These are phyloP conservation scores for Amiota communis DNA, from an alignment of 2,888 invertebrate genomes.

Conservation along the genomic window DNA sequence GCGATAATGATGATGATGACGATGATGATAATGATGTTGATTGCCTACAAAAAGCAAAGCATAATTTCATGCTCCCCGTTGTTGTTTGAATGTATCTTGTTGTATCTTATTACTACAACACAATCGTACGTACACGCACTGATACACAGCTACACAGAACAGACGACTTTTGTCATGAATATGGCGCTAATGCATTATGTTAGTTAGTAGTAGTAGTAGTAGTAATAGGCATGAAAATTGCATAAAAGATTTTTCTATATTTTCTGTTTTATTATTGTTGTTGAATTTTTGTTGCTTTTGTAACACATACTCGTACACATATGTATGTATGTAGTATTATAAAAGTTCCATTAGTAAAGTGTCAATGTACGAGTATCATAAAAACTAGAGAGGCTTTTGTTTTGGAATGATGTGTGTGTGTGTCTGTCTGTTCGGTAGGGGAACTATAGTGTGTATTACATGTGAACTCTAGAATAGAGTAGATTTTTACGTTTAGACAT, in stretches of 20 bases:
- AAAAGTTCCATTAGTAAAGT: conserved; percentile 29
- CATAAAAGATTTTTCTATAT: conserved; percentile 18
- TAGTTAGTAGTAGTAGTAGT: background rate
- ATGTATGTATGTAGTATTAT: no score
- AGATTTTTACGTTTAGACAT: no score
- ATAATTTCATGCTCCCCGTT: background rate
- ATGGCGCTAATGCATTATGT: conserved; percentile 21
- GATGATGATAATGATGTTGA: no score
- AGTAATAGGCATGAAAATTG: conserved; percentile 24
- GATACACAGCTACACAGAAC: background rate
- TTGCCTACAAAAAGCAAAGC: background rate
- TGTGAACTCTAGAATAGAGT: no score
- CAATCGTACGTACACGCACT: background rate
- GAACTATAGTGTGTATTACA: no score
- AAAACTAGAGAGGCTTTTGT: no score
- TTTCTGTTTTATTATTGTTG: background rate
- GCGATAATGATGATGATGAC: no score
- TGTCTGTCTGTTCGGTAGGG: no score
- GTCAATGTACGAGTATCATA: conserved; percentile 17
- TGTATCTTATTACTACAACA: background rate
- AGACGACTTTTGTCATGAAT: conserved; percentile 5
- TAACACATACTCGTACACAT: background rate
- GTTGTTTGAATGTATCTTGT: no score
- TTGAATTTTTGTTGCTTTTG: background rate
- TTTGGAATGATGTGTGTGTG: no score